Evolutionary conservation across 2,888 invertebrate genomes (phyloP).

Genomic region (Brenthis ino): DNA sequence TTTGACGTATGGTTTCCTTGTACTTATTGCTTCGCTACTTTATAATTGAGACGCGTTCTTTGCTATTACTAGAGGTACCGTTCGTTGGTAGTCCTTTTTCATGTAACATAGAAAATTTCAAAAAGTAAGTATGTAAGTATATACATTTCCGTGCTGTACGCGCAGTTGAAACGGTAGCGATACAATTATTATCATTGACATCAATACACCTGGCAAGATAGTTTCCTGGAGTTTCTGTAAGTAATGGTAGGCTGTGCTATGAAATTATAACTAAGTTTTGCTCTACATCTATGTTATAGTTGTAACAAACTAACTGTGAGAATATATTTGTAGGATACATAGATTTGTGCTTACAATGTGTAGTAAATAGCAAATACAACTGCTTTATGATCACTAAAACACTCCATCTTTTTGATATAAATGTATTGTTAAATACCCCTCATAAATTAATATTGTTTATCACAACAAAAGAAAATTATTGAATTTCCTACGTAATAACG

Average conservation of each 20-base stretch:
- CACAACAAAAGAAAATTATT: no score
- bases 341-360: no score
- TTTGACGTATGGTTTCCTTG: not conserved
- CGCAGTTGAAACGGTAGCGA: conserved; percentile 36
- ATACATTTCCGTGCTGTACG: conserved; percentile 32
- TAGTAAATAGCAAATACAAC: no score
- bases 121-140: conserved; percentile 7
- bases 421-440: no score
- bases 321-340: no score
- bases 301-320: not conserved
- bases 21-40: conserved; percentile 7
- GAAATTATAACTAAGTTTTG: conserved; percentile 25
- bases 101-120: not conserved
- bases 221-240: conserved; percentile 34
- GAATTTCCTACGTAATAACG: no score
- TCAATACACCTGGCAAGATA: conserved; percentile 28
- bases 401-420: no score
- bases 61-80: not conserved
- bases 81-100: not conserved
- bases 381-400: no score
- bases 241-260: conserved; percentile 34
- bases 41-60: not conserved
- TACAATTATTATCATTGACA: conserved; percentile 36
- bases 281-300: conserved; percentile 26
- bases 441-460: no score